A percentile compares a stretch with the other conserved stretches of the same genome.
Conservation (phyloP, 1,140 invertebrate species). For the Platorchestia sp. region DNA sequence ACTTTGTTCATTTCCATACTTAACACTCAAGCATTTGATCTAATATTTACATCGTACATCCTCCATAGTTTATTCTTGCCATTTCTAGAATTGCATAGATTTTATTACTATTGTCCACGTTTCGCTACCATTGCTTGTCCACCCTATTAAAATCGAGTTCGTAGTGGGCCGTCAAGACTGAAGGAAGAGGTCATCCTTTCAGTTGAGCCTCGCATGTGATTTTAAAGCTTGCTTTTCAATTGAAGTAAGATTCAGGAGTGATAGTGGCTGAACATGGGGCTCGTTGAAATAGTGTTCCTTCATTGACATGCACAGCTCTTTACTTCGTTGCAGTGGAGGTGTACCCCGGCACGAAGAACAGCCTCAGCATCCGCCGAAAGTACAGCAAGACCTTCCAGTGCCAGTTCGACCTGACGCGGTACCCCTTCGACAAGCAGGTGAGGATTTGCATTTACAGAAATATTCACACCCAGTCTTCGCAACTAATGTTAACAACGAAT, state of each 20-base stretch:
- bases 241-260: neutral
- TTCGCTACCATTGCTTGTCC: neutral
- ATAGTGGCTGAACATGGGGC: neutral
- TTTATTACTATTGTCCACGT: neutral
- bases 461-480: neutral
- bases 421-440: slow-evolving; percentile 66
- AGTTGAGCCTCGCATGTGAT: neutral
- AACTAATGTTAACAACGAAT: neutral
- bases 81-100: neutral
- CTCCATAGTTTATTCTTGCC: neutral
- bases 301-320: slow-evolving; percentile 35
- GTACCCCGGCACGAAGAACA: slow-evolving; percentile 61
- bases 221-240: neutral
- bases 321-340: slow-evolving; percentile 60
- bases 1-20: neutral
- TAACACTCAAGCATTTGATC: neutral
- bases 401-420: slow-evolving; percentile 65
- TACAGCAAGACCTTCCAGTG: slow-evolving; percentile 66
- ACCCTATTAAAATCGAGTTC: neutral
- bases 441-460: neutral
- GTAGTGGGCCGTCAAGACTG: neutral
- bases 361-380: slow-evolving; percentile 61
- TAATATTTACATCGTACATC: neutral
- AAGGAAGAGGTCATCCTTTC: neutral
- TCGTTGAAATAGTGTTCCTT: neutral